phyloP scores from a whole-genome alignment of 2,113 vertebrate genomes.

The Ceyx margarethae region DNA sequence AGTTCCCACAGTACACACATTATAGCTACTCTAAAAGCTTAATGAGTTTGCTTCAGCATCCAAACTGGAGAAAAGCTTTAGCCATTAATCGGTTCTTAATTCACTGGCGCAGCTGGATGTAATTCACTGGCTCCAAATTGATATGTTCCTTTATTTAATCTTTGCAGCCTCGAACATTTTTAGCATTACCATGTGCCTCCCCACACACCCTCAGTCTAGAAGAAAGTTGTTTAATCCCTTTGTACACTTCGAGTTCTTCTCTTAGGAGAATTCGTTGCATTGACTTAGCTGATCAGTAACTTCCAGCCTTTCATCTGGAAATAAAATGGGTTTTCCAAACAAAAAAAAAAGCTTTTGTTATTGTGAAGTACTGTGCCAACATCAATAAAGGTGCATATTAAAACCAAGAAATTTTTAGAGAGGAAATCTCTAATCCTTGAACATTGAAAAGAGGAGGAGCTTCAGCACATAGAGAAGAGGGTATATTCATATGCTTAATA shows the following conservation, averaged over 20 bases:
- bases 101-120: slow-evolving; percentile 86
- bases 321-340: slow-evolving; percentile 69
- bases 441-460: not conserved
- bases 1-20: slow-evolving; percentile 91
- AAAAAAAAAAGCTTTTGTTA: slow-evolving; percentile 26
- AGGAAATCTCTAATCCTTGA: not conserved
- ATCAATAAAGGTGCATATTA: not conserved
- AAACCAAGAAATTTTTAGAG: not conserved
- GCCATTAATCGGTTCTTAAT: slow-evolving; percentile 87
- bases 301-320: slow-evolving; percentile 71
- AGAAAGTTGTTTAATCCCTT: slow-evolving; percentile 74
- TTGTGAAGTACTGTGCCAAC: slow-evolving; percentile 16
- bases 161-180: slow-evolving; percentile 82
- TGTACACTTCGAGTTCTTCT: slow-evolving; percentile 69
- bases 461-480: not conserved
- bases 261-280: slow-evolving; percentile 67
- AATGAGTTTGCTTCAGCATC: slow-evolving; percentile 91
- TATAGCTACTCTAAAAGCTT: slow-evolving; percentile 92
- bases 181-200: slow-evolving; percentile 73
- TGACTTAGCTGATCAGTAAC: slow-evolving; percentile 65
- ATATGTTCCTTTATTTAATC: slow-evolving; percentile 86
- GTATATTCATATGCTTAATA: not conserved
- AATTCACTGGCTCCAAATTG: slow-evolving; percentile 85
- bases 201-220: slow-evolving; percentile 33
- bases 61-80: slow-evolving; percentile 86